A percentile compares a stretch with the other conserved stretches of the same genome.
Conservation (phyloP, 1,140 invertebrate species). For the Microplitis mediator region DNA sequence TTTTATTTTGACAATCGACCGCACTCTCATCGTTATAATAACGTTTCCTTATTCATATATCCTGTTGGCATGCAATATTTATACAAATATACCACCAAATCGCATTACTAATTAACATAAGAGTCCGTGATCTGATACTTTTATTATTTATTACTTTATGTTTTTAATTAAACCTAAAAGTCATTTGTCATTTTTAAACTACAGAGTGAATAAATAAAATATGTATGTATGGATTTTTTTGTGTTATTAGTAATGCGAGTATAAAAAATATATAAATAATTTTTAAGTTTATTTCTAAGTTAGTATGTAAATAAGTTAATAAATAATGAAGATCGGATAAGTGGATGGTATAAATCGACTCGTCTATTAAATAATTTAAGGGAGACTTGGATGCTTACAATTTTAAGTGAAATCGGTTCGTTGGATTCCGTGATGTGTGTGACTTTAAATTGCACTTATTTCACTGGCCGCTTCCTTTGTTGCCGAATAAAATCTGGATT, state of each 20-base stretch:
- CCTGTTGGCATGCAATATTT: not conserved
- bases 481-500: not conserved
- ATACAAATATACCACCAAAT: no score
- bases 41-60: conserved; percentile 1
- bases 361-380: not conserved
- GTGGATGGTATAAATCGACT: conserved; percentile 14
- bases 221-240: not conserved
- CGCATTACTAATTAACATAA: no score
- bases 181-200: no score
- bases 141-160: no score
- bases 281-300: not conserved
- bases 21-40: conserved; percentile 5
- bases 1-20: conserved; percentile 25
- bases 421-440: not conserved
- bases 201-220: not conserved
- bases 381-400: not conserved
- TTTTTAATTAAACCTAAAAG: not conserved
- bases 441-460: not conserved
- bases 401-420: not conserved
- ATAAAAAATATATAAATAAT: no score
- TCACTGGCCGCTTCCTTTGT: not conserved
- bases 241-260: no score
- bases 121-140: no score
- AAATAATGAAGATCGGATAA: not conserved
- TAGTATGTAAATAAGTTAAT: not conserved